Conservation (phyloP, 2,797 vertebrate genomes). For the Gallinago solitaria region DNA sequence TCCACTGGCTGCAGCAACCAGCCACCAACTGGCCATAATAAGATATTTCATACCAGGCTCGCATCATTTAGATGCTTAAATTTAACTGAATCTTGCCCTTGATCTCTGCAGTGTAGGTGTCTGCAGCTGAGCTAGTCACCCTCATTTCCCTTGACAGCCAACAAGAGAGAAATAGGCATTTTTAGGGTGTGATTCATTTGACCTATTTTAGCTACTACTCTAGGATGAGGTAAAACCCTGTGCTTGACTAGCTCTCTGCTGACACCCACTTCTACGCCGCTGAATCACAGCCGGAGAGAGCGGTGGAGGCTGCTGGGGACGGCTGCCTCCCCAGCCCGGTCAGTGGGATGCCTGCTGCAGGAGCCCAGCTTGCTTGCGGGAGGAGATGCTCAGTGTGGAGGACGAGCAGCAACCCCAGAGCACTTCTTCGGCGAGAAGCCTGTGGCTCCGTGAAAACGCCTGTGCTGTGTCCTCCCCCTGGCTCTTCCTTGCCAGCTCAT, state of each 20-base stretch:
- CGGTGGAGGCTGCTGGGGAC: background rate
- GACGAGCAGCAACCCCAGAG: rapidly evolving
- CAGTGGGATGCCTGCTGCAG: background rate
- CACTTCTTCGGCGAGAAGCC: background rate
- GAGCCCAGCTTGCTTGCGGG: background rate
- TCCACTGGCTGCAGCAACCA: background rate
- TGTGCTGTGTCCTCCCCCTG: background rate
- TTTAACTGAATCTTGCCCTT: constrained; percentile 53
- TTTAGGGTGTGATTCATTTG: constrained; percentile 70
- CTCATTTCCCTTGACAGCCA: constrained; percentile 55
- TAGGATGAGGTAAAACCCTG: constrained; percentile 44
- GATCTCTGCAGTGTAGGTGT: constrained; percentile 52
- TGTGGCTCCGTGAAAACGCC: background rate
- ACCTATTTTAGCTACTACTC: constrained; percentile 69
- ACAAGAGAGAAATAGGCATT: constrained; percentile 46
- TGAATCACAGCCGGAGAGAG: background rate
- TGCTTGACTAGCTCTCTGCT: constrained; percentile 52
- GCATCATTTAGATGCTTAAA: constrained; percentile 16
- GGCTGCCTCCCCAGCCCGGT: background rate
- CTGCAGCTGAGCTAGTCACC: constrained; percentile 38
- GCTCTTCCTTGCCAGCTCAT: background rate
- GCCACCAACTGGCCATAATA: background rate
- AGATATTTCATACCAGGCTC: background rate
- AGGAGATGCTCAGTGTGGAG: background rate
- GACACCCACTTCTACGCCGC: background rate